phyloP scores from a whole-genome alignment of 2,113 vertebrate genomes.

The Aphyosemion australe region DNA sequence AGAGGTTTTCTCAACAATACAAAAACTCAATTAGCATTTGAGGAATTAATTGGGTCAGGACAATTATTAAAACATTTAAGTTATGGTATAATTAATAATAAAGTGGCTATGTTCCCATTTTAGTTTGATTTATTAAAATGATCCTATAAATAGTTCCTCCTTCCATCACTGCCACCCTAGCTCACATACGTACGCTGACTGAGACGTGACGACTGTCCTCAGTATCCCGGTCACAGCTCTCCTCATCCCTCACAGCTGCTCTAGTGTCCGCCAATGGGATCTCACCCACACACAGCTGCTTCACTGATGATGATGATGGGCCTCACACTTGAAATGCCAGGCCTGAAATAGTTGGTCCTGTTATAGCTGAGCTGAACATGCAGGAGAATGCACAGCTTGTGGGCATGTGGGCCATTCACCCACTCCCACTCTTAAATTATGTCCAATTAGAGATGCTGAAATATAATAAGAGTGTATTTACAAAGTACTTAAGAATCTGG shows the following conservation, averaged over 20 bases:
- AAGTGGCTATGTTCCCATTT: too few species aligned
- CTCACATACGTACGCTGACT: neutral
- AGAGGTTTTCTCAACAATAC: too few species aligned
- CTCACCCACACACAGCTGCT: slow-evolving; percentile 64
- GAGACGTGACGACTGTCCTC: slow-evolving; percentile 1
- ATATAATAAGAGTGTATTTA: slow-evolving; percentile 27
- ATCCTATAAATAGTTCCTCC: neutral
- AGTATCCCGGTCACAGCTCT: slow-evolving; percentile 1
- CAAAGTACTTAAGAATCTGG: slow-evolving; percentile 6
- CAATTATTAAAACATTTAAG: too few species aligned
- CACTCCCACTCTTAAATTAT: neutral
- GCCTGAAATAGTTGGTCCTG: slow-evolving; percentile 62
- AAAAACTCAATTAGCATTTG: too few species aligned
- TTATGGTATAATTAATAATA: too few species aligned
- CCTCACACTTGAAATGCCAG: slow-evolving; percentile 44
- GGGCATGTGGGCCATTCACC: neutral
- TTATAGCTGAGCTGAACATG: slow-evolving; percentile 51
- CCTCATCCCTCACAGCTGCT: neutral
- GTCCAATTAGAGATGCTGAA: slow-evolving; percentile 21
- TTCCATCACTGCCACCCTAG: neutral
- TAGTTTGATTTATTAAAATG: too few species aligned
- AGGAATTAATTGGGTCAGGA: too few species aligned
- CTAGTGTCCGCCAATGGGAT: neutral
- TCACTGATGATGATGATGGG: slow-evolving; percentile 4
- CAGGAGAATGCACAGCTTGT: neutral